Conservation (phyloP, 2,888 invertebrate genomes). For the Tenthredo distinguenda region DNA sequence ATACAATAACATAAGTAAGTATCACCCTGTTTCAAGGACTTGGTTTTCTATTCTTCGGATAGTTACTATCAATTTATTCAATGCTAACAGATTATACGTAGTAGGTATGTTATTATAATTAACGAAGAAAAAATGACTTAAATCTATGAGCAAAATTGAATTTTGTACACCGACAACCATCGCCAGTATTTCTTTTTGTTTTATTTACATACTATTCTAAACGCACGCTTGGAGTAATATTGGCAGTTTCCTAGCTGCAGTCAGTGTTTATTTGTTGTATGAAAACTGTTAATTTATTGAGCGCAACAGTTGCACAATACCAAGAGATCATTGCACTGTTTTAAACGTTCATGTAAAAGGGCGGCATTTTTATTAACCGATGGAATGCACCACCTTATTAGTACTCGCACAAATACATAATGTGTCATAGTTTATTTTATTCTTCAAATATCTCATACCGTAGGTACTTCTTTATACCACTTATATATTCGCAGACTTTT, state of each 20-base stretch:
- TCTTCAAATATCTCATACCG: conserved; percentile 37
- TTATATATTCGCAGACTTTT: conserved; percentile 74
- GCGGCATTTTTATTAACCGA: conserved; percentile 43
- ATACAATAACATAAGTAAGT: neutral
- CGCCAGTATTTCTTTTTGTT: conserved; percentile 60
- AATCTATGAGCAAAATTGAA: conserved; percentile 63
- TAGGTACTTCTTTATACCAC: conserved; percentile 57
- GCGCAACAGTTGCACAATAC: conserved; percentile 72
- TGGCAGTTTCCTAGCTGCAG: conserved; percentile 76
- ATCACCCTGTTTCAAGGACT: conserved; percentile 45
- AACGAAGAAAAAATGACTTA: conserved; percentile 51
- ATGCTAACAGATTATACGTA: conserved; percentile 21
- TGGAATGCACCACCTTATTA: conserved; percentile 36
- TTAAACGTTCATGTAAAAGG: conserved; percentile 28
- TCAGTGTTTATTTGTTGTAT: conserved; percentile 64
- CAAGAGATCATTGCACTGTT: conserved; percentile 74
- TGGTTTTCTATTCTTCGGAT: neutral
- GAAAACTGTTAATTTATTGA: conserved; percentile 70
- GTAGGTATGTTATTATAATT: neutral
- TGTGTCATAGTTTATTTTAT: conserved; percentile 1
- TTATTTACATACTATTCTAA: conserved; percentile 59
- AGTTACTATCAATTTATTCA: conserved; percentile 16
- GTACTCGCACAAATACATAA: conserved; percentile 33
- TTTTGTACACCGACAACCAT: conserved; percentile 62
- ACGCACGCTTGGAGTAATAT: conserved; percentile 63